phyloP scores from a whole-genome alignment of 2,888 invertebrate genomes.

The Euplagia quadripunctaria region DNA sequence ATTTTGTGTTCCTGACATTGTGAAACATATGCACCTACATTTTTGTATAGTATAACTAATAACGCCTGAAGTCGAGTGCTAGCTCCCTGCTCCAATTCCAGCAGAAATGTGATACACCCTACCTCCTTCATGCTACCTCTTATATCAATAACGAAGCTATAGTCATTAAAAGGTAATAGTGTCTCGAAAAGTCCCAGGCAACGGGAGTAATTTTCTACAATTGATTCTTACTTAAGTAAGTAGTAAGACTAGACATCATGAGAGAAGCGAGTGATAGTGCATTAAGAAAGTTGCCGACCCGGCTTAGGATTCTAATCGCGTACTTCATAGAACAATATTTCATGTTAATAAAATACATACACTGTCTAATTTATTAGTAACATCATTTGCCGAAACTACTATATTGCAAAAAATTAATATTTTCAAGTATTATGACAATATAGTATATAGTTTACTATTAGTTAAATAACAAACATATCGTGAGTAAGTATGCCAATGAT shows the following conservation, averaged over 20 bases:
- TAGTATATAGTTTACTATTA: not conserved
- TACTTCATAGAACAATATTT: constrained; percentile 67
- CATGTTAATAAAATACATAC: constrained; percentile 57
- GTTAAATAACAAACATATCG: not conserved
- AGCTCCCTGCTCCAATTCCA: not conserved
- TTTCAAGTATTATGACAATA: not conserved
- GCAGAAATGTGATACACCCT: not conserved
- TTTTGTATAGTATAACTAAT: too few relatives aligned
- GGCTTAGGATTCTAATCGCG: constrained; percentile 54
- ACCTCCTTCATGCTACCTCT: not conserved
- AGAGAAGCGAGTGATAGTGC: constrained; percentile 29
- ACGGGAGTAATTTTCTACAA: constrained; percentile 31
- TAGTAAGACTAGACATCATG: constrained; percentile 23
- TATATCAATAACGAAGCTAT: not conserved
- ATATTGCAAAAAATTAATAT: not conserved
- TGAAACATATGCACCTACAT: too few relatives aligned
- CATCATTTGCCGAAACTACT: constrained; percentile 15
- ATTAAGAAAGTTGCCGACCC: constrained; percentile 69
- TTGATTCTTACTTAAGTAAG: constrained; percentile 28
- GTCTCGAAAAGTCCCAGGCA: not conserved
- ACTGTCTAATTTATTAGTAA: constrained; percentile 63
- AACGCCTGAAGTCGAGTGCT: too few relatives aligned
- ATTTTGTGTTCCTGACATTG: too few relatives aligned
- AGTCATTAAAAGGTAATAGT: not conserved
- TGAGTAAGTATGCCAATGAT: too few relatives aligned